Evolutionary conservation across 2,797 vertebrate species (phyloP), one percentile per base, ranked within the genome.

Genomic region (Sebastes matsubarae): DNA sequence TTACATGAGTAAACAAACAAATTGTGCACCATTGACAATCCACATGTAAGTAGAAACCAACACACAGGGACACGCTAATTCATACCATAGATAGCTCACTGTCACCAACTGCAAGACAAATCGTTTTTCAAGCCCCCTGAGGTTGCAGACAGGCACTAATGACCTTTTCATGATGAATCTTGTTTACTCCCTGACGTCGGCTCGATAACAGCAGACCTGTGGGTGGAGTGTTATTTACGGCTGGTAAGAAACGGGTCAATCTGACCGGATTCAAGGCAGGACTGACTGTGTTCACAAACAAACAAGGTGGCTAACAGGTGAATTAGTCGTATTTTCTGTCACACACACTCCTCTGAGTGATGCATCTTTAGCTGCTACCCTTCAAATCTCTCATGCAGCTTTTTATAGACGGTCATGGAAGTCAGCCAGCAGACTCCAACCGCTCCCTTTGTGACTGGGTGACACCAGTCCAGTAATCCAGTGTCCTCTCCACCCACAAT

Each of bases 101-200:
- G 61, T 38, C 13, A 29, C 24, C 12, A 71, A 50, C 30, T 27
- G 20, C 8, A 55, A 27, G 65, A 77, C 46, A 22, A 72, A 84
- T 81, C 0, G 2, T 64, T 72, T 72, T 64, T 71, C 12, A 70
- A 36, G 2, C 34, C 50, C 73, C 55, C 38, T 42, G 72, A 36
- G 68, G 68, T 66, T 60, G 57, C 70, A 68, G 18, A 65, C 30
- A 20, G 75, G 54, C 79, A 63, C 70, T 81, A 85, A 87, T 77
- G 77, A 81, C 79, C 81, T 86, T 81, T 84, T 68, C 69, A 59
- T 86, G 83, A 92, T 85, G 46, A 60, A 90, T 88, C 38, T 77
- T 84, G 83, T 89, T 92, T 83, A 85, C 79, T 72, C 13, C 11
- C 30, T 69, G 57, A 76, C n/a, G 32, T 77, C 71, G 73, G 46